These are phyloP conservation scores for Montipora sp. DNA, from an alignment of 64 coral and sea anemone genomes.

Conservation along the genomic window DNA sequence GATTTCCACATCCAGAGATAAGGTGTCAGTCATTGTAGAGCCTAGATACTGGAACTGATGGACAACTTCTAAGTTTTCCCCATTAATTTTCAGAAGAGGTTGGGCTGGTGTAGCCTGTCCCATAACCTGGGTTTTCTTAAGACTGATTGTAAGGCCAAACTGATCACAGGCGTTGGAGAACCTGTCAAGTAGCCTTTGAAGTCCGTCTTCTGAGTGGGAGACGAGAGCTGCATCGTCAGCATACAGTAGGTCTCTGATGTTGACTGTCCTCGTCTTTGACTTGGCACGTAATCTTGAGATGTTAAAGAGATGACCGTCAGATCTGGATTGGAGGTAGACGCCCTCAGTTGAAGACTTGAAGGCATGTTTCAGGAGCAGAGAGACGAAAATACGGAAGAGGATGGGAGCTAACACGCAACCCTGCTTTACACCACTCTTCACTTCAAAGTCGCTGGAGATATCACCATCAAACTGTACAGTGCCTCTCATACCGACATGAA, in stretches of 20 bases:
- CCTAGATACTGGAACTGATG: slow-evolving; percentile 2
- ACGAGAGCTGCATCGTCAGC: no score
- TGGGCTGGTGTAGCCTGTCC: background rate
- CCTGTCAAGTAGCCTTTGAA: background rate
- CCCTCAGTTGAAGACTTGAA: no score
- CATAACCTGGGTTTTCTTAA: slow-evolving; percentile 12
- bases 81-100: background rate
- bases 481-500: slow-evolving; percentile 15
- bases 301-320: slow-evolving; percentile 18
- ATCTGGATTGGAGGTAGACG: background rate
- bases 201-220: no score
- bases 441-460: background rate
- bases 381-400: no score
- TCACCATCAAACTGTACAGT: background rate
- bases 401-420: no score
- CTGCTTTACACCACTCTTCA: no score
- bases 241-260: background rate
- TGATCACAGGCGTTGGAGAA: background rate
- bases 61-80: background rate
- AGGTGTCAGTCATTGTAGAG: slow-evolving; percentile 1
- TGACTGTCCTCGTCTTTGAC: background rate
- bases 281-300: background rate
- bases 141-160: background rate
- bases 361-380: no score
- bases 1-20: slow-evolving; percentile 13